Percentiles rank a stretch among this genome's conserved stretches.
These are phyloP conservation scores for Todiramphus saurophagus DNA, from an alignment of 2,113 vertebrate genomes.

Conservation along the genomic window DNA sequence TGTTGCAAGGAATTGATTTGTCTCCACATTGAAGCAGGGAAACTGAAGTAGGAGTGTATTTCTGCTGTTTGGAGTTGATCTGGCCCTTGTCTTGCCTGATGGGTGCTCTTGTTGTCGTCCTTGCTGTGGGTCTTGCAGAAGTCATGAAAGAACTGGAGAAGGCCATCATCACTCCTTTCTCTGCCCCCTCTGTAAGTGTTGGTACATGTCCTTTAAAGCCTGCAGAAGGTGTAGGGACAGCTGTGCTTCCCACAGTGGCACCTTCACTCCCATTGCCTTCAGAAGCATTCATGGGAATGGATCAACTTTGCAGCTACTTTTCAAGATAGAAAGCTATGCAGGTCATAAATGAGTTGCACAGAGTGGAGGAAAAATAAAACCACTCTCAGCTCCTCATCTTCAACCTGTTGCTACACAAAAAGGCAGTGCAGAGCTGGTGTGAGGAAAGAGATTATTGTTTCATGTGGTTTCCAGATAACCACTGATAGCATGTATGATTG, in stretches of 20 bases:
- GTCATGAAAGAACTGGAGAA: background rate
- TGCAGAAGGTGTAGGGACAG: background rate
- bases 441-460: background rate
- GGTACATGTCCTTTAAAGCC: background rate
- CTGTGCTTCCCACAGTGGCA: background rate
- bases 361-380: background rate
- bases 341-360: background rate
- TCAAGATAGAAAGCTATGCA: background rate
- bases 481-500: background rate
- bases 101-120: background rate
- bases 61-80: background rate
- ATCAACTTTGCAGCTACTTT: background rate
- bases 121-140: background rate
- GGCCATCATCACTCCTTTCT: background rate
- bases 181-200: rapidly evolving
- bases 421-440: background rate
- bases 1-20: background rate
- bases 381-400: background rate
- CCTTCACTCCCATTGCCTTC: background rate
- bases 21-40: background rate
- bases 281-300: background rate
- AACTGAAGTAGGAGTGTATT: background rate
- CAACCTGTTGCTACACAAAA: background rate
- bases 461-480: constrained; percentile 38
- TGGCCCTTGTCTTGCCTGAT: background rate